These are phyloP conservation scores for Sebastes minor DNA, from an alignment of 2,797 vertebrate genomes.

Conservation along the genomic window DNA sequence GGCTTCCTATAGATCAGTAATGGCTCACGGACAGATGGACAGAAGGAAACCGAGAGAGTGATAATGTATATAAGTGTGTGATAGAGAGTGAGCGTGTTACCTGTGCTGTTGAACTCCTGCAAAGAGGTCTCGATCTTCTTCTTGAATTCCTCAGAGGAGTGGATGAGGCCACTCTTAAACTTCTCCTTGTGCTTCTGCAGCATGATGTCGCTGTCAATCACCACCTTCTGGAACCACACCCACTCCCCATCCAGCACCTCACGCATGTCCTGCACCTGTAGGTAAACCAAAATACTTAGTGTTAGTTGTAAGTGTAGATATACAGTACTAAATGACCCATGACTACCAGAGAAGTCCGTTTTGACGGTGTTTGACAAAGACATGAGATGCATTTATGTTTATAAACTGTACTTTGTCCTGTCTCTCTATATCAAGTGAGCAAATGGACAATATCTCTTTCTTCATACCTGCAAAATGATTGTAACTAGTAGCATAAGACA, in stretches of 20 bases:
- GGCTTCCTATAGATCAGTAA: slow-evolving; percentile 2
- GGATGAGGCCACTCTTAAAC: slow-evolving; percentile 84
- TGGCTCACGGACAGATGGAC: background rate
- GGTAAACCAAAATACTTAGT: background rate
- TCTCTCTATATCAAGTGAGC: background rate
- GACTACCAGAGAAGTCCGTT: background rate
- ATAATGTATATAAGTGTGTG: background rate
- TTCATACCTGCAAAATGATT: background rate
- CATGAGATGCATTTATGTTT: background rate
- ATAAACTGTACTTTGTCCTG: background rate
- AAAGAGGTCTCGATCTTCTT: slow-evolving; percentile 81
- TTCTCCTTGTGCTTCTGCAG: slow-evolving; percentile 87
- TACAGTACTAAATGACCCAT: background rate
- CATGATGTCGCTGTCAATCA: slow-evolving; percentile 84
- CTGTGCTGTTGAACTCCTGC: slow-evolving; percentile 83
- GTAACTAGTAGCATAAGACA: too few species aligned
- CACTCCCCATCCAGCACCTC: slow-evolving; percentile 82
- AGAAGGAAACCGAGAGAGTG: background rate
- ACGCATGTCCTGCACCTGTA: slow-evolving; percentile 84
- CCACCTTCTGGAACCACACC: slow-evolving; percentile 85
- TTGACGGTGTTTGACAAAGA: background rate
- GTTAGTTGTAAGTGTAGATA: background rate
- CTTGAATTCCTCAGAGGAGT: slow-evolving; percentile 86
- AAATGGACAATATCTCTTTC: background rate
- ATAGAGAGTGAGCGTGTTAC: slow-evolving; percentile 37